These are phyloP conservation scores for Zonotrichia leucophrys DNA, from an alignment of 2,113 vertebrate species.

Conservation along the genomic window DNA sequence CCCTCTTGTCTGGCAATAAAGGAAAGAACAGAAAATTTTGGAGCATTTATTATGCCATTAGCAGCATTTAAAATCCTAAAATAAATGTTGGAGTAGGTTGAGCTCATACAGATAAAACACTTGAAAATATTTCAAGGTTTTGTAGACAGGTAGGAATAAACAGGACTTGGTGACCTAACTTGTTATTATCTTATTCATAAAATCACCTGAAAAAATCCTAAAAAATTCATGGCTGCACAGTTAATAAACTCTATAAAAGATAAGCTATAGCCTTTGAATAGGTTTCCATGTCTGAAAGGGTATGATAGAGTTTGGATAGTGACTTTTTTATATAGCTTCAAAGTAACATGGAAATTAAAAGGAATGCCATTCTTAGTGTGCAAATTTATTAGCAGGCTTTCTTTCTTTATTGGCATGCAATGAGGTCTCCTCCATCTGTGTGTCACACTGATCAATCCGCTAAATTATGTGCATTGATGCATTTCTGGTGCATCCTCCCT, in stretches of 20 bases:
- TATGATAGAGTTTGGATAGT: not conserved
- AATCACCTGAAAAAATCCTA: not conserved
- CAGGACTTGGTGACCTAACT: not conserved
- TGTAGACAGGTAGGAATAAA: not conserved
- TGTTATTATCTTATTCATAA: not conserved
- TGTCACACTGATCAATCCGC: not conserved
- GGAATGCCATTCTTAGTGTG: not conserved
- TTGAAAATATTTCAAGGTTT: not conserved
- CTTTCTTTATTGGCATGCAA: not conserved
- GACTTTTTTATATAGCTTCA: not conserved
- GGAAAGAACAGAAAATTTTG: slow-evolving; percentile 23
- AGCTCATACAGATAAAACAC: not conserved
- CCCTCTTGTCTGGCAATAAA: slow-evolving; percentile 33
- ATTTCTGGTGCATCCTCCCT: not conserved
- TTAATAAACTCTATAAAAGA: not conserved
- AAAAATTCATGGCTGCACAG: not conserved
- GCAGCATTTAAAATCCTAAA: slow-evolving; percentile 28
- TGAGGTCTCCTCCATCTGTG: not conserved
- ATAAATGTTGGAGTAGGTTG: not conserved
- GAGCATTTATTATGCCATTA: slow-evolving; percentile 50
- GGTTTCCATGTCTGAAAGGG: not conserved
- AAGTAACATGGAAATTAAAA: not conserved
- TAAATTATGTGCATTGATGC: not conserved
- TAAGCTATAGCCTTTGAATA: not conserved
- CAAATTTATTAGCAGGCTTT: not conserved